Evolutionary conservation across 2,888 invertebrate genomes (phyloP).

Genomic region (Drosophila niveifrons): DNA sequence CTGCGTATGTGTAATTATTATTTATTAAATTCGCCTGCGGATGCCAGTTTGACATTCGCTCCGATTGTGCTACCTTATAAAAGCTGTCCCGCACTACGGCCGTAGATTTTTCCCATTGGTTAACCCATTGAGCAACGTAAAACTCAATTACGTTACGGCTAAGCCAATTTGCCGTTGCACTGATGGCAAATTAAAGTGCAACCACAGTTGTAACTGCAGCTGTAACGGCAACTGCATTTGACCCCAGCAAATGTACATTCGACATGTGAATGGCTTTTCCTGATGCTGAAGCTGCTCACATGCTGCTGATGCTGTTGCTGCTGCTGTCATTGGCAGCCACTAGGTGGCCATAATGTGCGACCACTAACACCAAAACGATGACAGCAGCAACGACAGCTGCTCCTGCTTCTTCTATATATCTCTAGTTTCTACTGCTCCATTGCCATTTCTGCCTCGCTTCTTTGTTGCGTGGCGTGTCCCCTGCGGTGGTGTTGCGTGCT

Average conservation of each 20-base stretch:
- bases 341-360: slow-evolving; percentile 58
- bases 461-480: slow-evolving; percentile 9
- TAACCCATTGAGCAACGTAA: slow-evolving; percentile 33
- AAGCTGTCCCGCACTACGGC: not conserved
- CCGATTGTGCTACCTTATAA: not conserved
- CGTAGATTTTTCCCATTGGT: slow-evolving; percentile 1
- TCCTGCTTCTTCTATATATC: slow-evolving; percentile 13
- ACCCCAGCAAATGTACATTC: slow-evolving; percentile 19
- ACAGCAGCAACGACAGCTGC: slow-evolving; percentile 27
- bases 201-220: slow-evolving; percentile 21
- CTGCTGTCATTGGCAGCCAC: slow-evolving; percentile 51
- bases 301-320: slow-evolving; percentile 13
- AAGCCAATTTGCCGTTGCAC: slow-evolving; percentile 46
- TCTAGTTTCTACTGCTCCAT: not conserved
- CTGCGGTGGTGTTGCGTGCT: slow-evolving; percentile 44
- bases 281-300: slow-evolving; percentile 1
- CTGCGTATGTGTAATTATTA: slow-evolving; percentile 42
- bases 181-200: slow-evolving; percentile 51
- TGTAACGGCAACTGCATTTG: slow-evolving; percentile 36
- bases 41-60: not conserved
- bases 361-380: slow-evolving; percentile 49
- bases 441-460: slow-evolving; percentile 1
- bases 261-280: slow-evolving; percentile 25
- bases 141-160: slow-evolving; percentile 65
- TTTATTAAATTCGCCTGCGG: slow-evolving; percentile 29